Evolutionary conservation across 1,140 invertebrate genomes (phyloP).

Genomic region (Drosophila micromelanica): DNA sequence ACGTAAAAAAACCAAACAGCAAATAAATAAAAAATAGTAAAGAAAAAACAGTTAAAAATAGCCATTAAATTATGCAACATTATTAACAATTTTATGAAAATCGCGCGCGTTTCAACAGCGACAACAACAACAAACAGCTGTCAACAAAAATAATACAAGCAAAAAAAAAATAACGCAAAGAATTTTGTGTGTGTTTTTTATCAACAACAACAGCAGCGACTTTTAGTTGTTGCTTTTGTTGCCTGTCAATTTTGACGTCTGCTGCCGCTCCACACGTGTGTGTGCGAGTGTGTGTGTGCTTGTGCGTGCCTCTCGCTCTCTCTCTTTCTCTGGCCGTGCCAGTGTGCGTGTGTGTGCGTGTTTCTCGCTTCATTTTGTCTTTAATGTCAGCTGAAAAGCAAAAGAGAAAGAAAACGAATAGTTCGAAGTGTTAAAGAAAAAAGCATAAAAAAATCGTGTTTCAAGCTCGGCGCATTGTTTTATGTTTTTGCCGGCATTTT

Average conservation of each 20-base stretch:
- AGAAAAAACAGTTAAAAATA: constrained; percentile 11
- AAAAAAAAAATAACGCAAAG: neutral
- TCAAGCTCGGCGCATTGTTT: neutral
- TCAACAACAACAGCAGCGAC: constrained; percentile 29
- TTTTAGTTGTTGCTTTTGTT: constrained; percentile 22
- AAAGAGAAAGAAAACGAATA: constrained; percentile 24
- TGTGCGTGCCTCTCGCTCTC: constrained; percentile 15
- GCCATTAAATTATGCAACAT: constrained; percentile 36
- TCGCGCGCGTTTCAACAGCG: constrained; percentile 35
- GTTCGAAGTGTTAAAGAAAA: constrained; percentile 18
- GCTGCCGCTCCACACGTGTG: constrained; percentile 7
- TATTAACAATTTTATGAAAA: constrained; percentile 30
- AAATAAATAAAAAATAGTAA: constrained; percentile 6
- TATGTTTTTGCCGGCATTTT: constrained; percentile 73
- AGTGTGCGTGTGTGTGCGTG: constrained; percentile 26
- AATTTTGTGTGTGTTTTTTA: constrained; percentile 25
- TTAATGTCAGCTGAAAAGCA: constrained; percentile 38
- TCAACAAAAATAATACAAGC: too few relatives aligned
- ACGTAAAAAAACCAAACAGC: constrained; percentile 20
- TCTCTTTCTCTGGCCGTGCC: constrained; percentile 23
- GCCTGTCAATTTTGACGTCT: constrained; percentile 44
- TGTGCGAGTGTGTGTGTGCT: neutral
- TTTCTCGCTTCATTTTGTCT: constrained; percentile 22
- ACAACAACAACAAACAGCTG: constrained; percentile 13
- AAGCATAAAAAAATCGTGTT: constrained; percentile 9